Base-by-base conservation (phyloP, 2,113 vertebrate species). In the Hemichromis elongatus region DNA sequence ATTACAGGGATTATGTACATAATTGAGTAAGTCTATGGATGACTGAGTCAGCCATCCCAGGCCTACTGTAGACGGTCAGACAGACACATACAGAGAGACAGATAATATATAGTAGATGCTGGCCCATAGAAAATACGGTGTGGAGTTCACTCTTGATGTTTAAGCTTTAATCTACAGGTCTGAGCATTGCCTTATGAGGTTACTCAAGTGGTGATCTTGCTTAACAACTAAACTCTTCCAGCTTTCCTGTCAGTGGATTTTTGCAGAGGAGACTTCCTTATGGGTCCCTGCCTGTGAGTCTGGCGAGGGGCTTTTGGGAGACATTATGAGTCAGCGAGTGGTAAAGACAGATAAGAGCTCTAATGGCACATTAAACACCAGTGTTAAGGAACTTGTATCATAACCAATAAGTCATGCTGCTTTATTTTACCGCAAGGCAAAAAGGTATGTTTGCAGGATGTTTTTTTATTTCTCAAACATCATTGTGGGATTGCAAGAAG, bases 1-100 rank as follows among this genome's bases (percentile, higher is more conserved):
- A 97, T 97, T 97, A 96, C 52, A 83, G 92, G 93, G 92, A 95
- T 89, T 90, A 94, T 89, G 94, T 92, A 91, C 90, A 89, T 96
- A 97, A 96, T 84, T 95, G 96, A 95, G 95, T 95, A 86, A 92
- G 90, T 94, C 30, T 89, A 94, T 88, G 93, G 94, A 85, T 96
- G 96, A 92, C 91, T 95, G 94, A 96, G 63, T 91, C 66, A 92
- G 91, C 83, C 45, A 73, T 86, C 42, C 37, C 57, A 77, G 54
- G 33, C 37, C 79, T 40, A 70, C 33, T 55, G n/a, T 42, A 26
- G 77, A 57, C 0, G 54, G 77, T 54, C 55, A 28, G n/a, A 57
- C 14, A 77, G 50, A 54, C 53, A 30, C 33, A 21, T 12, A 54
- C 13, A 54, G 66, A 70, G 40, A 70, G 50, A 77, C 8, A 5